Evolutionary conservation across 2,113 vertebrate species (phyloP).

Genomic region (Rousettus leschenaultii): DNA sequence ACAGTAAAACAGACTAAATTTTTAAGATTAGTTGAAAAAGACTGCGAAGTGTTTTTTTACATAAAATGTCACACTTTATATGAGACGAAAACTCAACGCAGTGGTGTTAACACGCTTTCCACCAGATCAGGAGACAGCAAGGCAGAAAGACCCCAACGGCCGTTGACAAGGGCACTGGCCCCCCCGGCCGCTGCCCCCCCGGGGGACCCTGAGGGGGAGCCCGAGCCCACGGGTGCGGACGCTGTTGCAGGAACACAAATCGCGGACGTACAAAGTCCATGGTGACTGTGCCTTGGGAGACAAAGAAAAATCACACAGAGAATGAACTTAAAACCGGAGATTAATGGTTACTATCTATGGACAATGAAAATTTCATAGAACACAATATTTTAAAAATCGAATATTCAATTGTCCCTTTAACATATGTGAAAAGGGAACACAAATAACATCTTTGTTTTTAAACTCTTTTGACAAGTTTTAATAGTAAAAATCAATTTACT

Average conservation of each 20-base stretch:
- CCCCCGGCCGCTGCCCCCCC: conserved; percentile 26
- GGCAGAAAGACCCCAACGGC: neutral
- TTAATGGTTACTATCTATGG: conserved; percentile 33
- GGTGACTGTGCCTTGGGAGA: conserved; percentile 46
- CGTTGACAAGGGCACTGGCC: neutral
- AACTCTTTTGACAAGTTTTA: conserved; percentile 47
- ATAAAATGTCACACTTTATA: conserved; percentile 55
- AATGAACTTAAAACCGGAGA: conserved; percentile 34
- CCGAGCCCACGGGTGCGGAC: neutral
- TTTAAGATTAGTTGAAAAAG: conserved; percentile 28
- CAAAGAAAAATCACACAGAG: conserved; percentile 37
- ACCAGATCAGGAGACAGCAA: neutral
- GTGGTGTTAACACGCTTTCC: conserved; percentile 40
- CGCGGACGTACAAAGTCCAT: neutral
- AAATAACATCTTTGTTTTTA: conserved; percentile 20
- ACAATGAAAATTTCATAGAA: conserved; percentile 54
- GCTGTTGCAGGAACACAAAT: neutral
- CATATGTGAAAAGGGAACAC: conserved; percentile 53
- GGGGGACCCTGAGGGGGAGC: conserved; percentile 20
- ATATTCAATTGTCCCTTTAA: conserved; percentile 64
- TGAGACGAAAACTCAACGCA: conserved; percentile 63
- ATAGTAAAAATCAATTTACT: conserved; percentile 30
- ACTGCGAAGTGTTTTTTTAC: conserved; percentile 30
- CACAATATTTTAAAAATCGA: conserved; percentile 24
- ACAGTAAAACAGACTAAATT: conserved; percentile 43